Conservation (phyloP, 2,797 vertebrate species). For the Graptemys geographica region DNA sequence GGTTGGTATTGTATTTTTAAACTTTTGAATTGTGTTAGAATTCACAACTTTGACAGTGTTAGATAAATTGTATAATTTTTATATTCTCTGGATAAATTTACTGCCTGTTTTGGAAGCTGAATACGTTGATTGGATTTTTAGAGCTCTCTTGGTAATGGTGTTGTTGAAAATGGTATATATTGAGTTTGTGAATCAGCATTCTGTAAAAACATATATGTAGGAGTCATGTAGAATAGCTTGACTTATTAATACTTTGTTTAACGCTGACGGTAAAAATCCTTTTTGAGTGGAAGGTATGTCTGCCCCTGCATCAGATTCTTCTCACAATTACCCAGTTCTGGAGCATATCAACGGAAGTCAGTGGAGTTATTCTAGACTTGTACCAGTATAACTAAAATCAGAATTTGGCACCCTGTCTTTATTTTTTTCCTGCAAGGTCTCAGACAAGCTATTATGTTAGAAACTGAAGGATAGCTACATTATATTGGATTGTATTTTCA, state of each 20-base stretch:
- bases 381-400: neutral
- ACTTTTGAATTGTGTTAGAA: neutral
- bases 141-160: neutral
- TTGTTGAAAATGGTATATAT: neutral
- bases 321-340: neutral
- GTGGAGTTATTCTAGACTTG: neutral
- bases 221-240: neutral
- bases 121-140: neutral
- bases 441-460: neutral
- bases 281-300: neutral
- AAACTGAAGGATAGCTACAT: neutral
- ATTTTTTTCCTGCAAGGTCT: neutral
- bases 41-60: neutral
- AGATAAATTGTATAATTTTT: neutral
- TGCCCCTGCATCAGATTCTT: neutral
- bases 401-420: neutral
- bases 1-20: slow-evolving; percentile 78
- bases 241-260: neutral
- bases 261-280: neutral
- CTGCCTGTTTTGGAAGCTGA: neutral
- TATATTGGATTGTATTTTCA: neutral
- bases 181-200: neutral
- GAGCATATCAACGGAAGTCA: neutral
- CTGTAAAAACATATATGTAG: neutral
- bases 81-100: neutral